Conservation (phyloP, 2,888 invertebrate genomes). For the Eustalomyia histrio region DNA sequence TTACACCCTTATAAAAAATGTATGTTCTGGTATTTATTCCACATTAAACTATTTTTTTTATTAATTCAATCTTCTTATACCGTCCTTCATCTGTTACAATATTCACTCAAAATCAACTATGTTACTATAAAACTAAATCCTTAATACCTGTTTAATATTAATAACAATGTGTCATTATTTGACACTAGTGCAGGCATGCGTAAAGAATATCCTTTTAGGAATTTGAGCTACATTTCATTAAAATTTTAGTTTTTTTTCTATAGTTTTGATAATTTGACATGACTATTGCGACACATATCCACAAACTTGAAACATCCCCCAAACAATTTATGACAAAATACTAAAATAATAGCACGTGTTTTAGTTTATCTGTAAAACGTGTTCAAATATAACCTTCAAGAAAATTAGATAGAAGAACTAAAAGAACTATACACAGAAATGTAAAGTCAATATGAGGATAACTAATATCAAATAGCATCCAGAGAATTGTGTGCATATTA, state of each 20-base stretch:
- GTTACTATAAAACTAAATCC: constrained; percentile 11
- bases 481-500: constrained; percentile 22
- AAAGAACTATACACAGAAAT: neutral
- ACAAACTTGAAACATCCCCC: constrained; percentile 33
- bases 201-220: constrained; percentile 22
- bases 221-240: constrained; percentile 33
- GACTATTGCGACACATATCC: constrained; percentile 39
- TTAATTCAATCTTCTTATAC: no score
- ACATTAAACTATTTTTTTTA: no score
- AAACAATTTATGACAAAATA: constrained; percentile 59
- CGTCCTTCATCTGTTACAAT: no score
- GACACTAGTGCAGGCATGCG: constrained; percentile 57
- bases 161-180: constrained; percentile 56
- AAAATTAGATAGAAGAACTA: neutral
- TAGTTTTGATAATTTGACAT: constrained; percentile 60
- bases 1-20: no score
- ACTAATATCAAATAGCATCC: neutral
- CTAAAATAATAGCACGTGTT: constrained; percentile 60
- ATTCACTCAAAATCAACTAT: no score
- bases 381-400: constrained; percentile 41
- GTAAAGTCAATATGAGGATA: neutral
- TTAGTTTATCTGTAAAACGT: constrained; percentile 61
- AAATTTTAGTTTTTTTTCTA: neutral
- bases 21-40: no score
- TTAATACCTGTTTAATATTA: constrained; percentile 46